Conservation (phyloP, 2,888 invertebrate species). For the Brachyopa scutellaris region DNA sequence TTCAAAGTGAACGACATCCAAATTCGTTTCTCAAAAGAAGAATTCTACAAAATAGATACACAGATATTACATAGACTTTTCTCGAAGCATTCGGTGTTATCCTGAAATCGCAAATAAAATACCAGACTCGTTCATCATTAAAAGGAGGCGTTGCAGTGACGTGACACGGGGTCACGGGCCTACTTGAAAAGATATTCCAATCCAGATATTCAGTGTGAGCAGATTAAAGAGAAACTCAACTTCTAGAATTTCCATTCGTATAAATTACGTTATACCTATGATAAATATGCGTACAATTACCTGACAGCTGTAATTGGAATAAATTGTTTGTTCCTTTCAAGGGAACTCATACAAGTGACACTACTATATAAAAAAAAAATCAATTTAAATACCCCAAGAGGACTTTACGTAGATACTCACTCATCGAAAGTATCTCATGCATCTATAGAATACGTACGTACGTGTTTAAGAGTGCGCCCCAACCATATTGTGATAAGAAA, state of each 20-base stretch:
- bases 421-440: constrained; percentile 16
- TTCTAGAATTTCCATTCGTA: constrained; percentile 46
- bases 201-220: too few relatives aligned
- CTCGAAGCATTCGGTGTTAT: constrained; percentile 58
- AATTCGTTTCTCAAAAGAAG: neutral
- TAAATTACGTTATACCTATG: constrained; percentile 64
- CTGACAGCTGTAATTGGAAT: constrained; percentile 53
- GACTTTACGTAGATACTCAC: too few relatives aligned
- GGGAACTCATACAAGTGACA: constrained; percentile 66
- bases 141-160: constrained; percentile 38
- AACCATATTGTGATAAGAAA: constrained; percentile 63
- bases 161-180: constrained; percentile 64
- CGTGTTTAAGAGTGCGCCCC: neutral
- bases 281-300: constrained; percentile 64
- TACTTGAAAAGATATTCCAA: too few relatives aligned
- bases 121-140: too few relatives aligned
- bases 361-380: constrained; percentile 41
- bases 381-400: too few relatives aligned
- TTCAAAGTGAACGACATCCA: neutral
- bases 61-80: constrained; percentile 49
- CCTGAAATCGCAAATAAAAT: too few relatives aligned
- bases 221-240: constrained; percentile 37
- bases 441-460: constrained; percentile 30
- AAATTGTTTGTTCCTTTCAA: constrained; percentile 7
- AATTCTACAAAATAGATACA: neutral